phyloP scores from a whole-genome alignment of 1,140 invertebrate species.

The Archegozetes longisetosus region DNA sequence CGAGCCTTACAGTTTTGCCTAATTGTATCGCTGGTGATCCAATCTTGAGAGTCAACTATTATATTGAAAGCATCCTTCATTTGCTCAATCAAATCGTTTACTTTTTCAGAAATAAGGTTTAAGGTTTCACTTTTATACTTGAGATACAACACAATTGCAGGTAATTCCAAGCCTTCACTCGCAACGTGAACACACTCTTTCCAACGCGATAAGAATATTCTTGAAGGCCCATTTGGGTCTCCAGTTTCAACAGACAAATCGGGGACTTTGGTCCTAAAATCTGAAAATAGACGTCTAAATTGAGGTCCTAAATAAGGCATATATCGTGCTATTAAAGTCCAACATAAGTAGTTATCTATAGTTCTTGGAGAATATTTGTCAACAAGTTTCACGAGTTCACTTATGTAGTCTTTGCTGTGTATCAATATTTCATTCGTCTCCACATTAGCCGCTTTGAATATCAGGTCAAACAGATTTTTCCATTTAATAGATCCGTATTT shows the following conservation, averaged over 20 bases:
- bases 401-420: conserved; percentile 9
- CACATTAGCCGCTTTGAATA: background rate
- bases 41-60: conserved; percentile 39
- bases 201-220: conserved; percentile 32
- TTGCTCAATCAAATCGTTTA: conserved; percentile 39
- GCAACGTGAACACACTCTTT: conserved; percentile 38
- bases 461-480: background rate
- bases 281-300: conserved; percentile 32
- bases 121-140: conserved; percentile 31
- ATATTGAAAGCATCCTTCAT: conserved; percentile 41
- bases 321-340: conserved; percentile 37
- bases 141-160: conserved; percentile 38
- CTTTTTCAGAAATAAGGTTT: conserved; percentile 32
- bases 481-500: conserved; percentile 7
- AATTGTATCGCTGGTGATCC: conserved; percentile 31
- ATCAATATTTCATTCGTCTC: conserved; percentile 1
- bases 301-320: conserved; percentile 35
- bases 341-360: conserved; percentile 39
- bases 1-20: conserved; percentile 21
- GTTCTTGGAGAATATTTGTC: conserved; percentile 24
- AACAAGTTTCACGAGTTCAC: conserved; percentile 13
- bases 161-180: conserved; percentile 39
- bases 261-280: conserved; percentile 28
- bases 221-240: conserved; percentile 11
- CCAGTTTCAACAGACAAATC: conserved; percentile 18